Base-by-base conservation (phyloP, 2,888 invertebrate species). In the Aradus depressus region DNA sequence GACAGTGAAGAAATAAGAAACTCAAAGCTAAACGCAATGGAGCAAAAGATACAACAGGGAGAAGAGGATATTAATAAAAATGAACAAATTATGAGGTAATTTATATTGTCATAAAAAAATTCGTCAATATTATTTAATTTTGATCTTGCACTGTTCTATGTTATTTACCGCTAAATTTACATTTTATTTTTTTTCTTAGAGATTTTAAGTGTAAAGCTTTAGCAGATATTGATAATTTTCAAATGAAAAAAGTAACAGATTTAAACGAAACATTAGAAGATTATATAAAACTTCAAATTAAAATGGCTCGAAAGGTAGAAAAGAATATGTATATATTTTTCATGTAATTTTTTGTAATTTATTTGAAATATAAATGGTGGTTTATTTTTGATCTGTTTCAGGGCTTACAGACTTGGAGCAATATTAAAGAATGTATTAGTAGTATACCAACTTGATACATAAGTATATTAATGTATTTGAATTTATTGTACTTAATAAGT, bases 1-100 rank as follows among this genome's bases (percentile, higher is more conserved):
- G 84, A 84, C 62, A 81, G 82, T 0, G 84, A 83, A 64, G 83
- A 84, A 61, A 80, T 82, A 37, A 74, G 81, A 21, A 83, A 84
- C 66, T 71, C 80, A 60, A 77, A 78, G 66, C 75, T 83, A 50
- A 72, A 76, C 45, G 72, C 74, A 47, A 67, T 84, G 47, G 83
- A 84, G 66, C 71, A 75, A 60, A 79, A 80, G 66, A 81, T 84
- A 60, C 68, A 71, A 50, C 72, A 77, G 38, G 79, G 79, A 43
- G 73, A 73, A 54, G 71, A 70, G 28, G 70, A 72, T 53, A 79
- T 81, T 3, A 72, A 72, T 51, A 71, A 70, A 54, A 74, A 75
- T 2, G 74, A 75, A 59, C 70, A 69, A 44, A 76, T 77, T 59
- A 68, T 83, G 34, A 72, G 72, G 83, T 83, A 60, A 71, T 64